Evolutionary conservation across 2,888 invertebrate species (phyloP).

Genomic region (Pherbina coryleti): DNA sequence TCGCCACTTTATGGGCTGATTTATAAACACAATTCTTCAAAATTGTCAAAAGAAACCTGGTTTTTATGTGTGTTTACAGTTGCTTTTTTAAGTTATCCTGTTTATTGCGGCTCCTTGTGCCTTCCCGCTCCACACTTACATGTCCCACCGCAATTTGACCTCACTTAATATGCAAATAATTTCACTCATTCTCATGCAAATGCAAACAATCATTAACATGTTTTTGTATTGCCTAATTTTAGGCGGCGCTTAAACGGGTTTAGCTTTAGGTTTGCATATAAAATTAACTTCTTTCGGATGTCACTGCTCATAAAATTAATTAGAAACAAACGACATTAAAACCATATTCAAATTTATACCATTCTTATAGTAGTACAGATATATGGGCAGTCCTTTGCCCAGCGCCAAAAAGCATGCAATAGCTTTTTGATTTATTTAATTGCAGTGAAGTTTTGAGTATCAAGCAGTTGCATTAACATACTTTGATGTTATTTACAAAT

Average conservation of each 20-base stretch:
- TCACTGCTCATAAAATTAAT: constrained; percentile 9
- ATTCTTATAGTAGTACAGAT: background rate
- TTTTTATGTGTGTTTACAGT: background rate
- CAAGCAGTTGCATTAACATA: background rate
- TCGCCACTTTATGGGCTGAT: too few relatives aligned
- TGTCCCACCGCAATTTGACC: background rate
- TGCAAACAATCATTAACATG: background rate
- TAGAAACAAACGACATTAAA: constrained; percentile 6
- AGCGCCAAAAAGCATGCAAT: constrained; percentile 14
- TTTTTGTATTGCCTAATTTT: constrained; percentile 1
- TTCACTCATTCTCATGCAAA: background rate
- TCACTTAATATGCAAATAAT: constrained; percentile 11
- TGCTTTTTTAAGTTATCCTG: background rate
- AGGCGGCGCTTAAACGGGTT: background rate
- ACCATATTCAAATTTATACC: background rate
- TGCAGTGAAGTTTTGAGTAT: background rate
- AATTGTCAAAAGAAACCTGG: too few relatives aligned
- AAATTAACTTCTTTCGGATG: background rate
- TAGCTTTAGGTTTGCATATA: background rate
- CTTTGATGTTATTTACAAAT: background rate
- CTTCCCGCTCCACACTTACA: background rate
- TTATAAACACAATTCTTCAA: too few relatives aligned
- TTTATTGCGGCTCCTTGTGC: background rate
- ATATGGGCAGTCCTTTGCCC: background rate
- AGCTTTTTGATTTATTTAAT: background rate